Percentiles rank a stretch among this genome's conserved stretches.
Conservation (phyloP, 1,140 invertebrate genomes). For the Orius insidiosus region DNA sequence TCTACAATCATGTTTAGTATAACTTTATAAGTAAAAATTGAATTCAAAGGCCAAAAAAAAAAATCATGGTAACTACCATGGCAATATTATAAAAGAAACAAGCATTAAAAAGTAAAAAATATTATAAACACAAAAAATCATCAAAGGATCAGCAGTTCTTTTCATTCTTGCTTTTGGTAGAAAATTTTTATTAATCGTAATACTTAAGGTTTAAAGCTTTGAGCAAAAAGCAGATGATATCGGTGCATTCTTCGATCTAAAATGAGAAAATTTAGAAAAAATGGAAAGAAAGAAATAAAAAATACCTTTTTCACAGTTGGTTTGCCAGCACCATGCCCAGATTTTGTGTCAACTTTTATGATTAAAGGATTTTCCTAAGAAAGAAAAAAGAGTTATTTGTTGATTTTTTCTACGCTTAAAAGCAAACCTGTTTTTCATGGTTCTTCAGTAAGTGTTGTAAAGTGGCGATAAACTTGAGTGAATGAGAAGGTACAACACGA, state of each 20-base stretch:
- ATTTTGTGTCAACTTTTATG: constrained; percentile 80
- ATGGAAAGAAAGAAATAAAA: constrained; percentile 1
- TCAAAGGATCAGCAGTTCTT: constrained; percentile 5
- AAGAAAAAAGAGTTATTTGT: constrained; percentile 13
- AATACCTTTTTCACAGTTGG: constrained; percentile 71
- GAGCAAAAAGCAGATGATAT: constrained; percentile 75
- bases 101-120: background rate
- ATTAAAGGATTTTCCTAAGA: constrained; percentile 73
- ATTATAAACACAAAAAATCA: constrained; percentile 7
- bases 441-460: constrained; percentile 60
- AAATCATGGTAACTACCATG: constrained; percentile 1
- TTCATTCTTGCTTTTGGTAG: constrained; percentile 4
- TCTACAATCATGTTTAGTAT: too few species aligned
- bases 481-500: constrained; percentile 88
- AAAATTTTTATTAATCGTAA: constrained; percentile 19
- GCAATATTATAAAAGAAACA: background rate
- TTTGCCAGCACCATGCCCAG: constrained; percentile 91
- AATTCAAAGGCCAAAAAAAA: background rate
- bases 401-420: background rate
- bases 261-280: constrained; percentile 25
- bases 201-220: constrained; percentile 54
- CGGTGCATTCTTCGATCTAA: constrained; percentile 76
- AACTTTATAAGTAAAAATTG: background rate
- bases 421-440: constrained; percentile 33
- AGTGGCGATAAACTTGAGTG: constrained; percentile 84